Base-by-base conservation (phyloP, 2,797 vertebrate species). In the Acrocephalus scirpaceus region DNA sequence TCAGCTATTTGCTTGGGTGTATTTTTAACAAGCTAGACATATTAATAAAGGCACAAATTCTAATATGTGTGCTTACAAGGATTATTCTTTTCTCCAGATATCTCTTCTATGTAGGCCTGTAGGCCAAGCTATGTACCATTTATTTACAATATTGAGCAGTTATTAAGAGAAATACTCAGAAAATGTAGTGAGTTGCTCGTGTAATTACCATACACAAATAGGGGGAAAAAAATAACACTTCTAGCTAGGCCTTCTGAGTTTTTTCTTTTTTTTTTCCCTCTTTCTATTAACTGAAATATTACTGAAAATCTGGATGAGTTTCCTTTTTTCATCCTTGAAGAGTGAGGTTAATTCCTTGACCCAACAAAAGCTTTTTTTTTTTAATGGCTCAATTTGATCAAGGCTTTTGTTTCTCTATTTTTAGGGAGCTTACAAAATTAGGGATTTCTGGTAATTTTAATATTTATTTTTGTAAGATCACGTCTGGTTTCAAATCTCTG, bases 241-340 rank as follows among this genome's bases (percentile, higher is more conserved):
- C 48, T 10, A 73, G 19, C 40, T 42, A 16, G 45, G 3, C 34
- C 62, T 18, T 44, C 17, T 44, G 44, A 16, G 44, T 44, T 44
- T 36, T 6, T 7, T 3, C 0, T 3, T 12, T 18, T 13, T 27
- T 13, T 69, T 11, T 18, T 3, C 1, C 15, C 20, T 65, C 26
- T 4, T 48, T 62, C 53, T 90, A 10, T 50, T 74, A 76, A 44
- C 29, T 89, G n/a, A 87, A 81, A 75, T 60, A 79, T 42, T 70
- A 45, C 51, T 73, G 48, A 19, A 87, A 77, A 64, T 75, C 30
- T 58, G 53, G 53, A 86, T 64, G 20, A 60, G 7, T 27, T 82
- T 72, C 10, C 13, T 66, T 92, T 73, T 95, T 93, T 87, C 51
- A 70, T 34, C 27, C 19, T 70, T 83, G 29, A 81, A 78, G 19